These are phyloP conservation scores for Tyrannus savana DNA, from an alignment of 2,113 vertebrate species.

Conservation along the genomic window DNA sequence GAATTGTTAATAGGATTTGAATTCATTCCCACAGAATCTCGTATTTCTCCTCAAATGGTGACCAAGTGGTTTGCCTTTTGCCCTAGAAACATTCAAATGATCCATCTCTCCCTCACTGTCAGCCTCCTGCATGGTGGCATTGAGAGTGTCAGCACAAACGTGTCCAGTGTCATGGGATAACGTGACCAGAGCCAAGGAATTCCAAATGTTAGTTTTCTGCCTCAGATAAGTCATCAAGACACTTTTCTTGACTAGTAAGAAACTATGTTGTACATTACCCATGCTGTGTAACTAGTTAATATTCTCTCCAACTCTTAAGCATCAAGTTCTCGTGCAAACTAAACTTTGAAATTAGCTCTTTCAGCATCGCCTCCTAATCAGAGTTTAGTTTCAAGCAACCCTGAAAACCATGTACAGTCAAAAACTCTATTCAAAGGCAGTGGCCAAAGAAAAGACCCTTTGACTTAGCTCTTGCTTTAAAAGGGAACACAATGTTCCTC, in stretches of 20 bases:
- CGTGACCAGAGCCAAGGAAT: not conserved
- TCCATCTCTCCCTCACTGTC: not conserved
- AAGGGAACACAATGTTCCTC: not conserved
- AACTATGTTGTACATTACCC: not conserved
- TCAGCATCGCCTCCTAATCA: not conserved
- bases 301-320: not conserved
- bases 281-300: not conserved
- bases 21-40: not conserved
- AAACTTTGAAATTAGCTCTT: not conserved
- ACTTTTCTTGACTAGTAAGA: not conserved
- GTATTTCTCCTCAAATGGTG: not conserved
- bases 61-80: not conserved
- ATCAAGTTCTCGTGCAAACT: not conserved
- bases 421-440: not conserved
- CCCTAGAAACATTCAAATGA: not conserved
- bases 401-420: not conserved
- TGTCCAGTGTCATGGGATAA: accelerated
- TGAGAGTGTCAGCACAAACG: not conserved
- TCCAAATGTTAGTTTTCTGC: accelerated
- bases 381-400: not conserved
- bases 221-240: not conserved
- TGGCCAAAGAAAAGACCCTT: not conserved
- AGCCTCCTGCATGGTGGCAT: not conserved
- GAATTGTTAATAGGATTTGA: not conserved
- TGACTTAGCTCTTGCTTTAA: not conserved